phyloP scores from a whole-genome alignment of 2,113 vertebrate genomes.

The Phyllopteryx taeniolatus region DNA sequence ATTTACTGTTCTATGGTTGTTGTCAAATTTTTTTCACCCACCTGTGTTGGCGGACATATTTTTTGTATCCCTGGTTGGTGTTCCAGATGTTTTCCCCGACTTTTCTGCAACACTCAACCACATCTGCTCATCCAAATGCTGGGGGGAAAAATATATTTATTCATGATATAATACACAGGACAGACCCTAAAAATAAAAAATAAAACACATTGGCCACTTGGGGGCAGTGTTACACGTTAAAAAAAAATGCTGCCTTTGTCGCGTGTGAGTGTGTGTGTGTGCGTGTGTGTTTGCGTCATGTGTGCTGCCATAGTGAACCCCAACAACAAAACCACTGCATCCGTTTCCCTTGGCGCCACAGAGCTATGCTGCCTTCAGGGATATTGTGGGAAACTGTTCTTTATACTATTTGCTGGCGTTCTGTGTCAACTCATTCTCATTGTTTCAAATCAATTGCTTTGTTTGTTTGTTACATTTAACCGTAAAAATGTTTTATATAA shows the following conservation, averaged over 20 bases:
- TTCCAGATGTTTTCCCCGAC: not conserved
- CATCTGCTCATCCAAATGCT: not conserved
- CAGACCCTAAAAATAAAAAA: not conserved
- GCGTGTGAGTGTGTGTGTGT: not conserved
- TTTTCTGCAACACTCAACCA: not conserved
- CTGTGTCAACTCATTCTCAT: not conserved
- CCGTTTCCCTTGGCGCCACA: conserved; percentile 48
- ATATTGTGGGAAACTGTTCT: not conserved
- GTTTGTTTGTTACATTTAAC: no score
- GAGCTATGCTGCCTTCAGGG: conserved; percentile 52
- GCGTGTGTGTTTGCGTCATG: not conserved
- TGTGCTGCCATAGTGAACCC: conserved; percentile 45
- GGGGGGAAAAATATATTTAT: not conserved
- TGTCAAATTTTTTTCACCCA: not conserved
- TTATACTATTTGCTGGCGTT: not conserved
- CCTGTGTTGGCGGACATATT: not conserved
- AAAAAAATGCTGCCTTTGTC: not conserved
- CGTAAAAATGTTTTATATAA: no score
- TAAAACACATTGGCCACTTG: conserved; percentile 28
- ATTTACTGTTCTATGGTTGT: no score
- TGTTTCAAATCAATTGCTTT: no score
- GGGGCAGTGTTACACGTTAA: conserved; percentile 10
- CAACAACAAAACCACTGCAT: conserved; percentile 15
- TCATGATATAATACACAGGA: not conserved
- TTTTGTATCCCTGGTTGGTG: not conserved